These are phyloP conservation scores for Chrysopa pallens DNA, from an alignment of 1,140 invertebrate species.

Conservation along the genomic window DNA sequence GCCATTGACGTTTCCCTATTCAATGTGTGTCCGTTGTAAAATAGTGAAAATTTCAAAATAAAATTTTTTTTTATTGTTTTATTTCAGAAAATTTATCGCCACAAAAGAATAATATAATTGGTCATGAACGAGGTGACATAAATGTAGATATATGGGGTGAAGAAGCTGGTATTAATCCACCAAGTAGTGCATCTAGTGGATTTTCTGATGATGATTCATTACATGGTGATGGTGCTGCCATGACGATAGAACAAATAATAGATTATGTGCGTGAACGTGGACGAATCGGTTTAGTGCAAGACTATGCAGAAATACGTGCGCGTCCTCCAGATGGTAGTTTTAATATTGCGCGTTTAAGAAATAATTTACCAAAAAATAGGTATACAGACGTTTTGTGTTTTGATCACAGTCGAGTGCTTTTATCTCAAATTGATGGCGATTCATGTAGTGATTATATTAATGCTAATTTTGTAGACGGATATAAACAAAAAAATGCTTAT, in stretches of 20 bases:
- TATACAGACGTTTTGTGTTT: conserved; percentile 94
- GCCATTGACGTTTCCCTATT: neutral
- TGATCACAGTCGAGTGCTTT: conserved; percentile 80
- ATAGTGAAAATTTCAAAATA: too few species aligned
- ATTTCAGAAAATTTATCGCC: neutral
- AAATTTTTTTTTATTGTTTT: neutral
- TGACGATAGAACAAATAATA: conserved; percentile 57
- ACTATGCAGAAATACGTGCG: conserved; percentile 71
- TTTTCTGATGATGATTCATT: conserved; percentile 78
- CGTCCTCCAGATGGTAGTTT: conserved; percentile 71
- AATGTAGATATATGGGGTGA: neutral
- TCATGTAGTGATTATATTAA: conserved; percentile 85
- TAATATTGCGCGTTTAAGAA: conserved; percentile 55
- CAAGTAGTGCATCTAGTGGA: conserved; percentile 61
- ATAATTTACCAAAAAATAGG: conserved; percentile 81
- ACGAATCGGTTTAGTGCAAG: conserved; percentile 56
- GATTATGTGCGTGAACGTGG: conserved; percentile 54
- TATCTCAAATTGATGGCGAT: conserved; percentile 55
- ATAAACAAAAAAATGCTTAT: conserved; percentile 93
- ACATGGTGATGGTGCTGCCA: conserved; percentile 39
- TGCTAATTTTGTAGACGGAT: conserved; percentile 95
- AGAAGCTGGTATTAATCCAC: conserved; percentile 29
- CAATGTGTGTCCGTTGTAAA: too few species aligned
- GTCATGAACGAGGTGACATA: neutral
- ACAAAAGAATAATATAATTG: neutral